Evolutionary conservation across 2,797 vertebrate genomes (phyloP), one percentile per base, ranked within the genome.

Genomic region (Halcyon badia): DNA sequence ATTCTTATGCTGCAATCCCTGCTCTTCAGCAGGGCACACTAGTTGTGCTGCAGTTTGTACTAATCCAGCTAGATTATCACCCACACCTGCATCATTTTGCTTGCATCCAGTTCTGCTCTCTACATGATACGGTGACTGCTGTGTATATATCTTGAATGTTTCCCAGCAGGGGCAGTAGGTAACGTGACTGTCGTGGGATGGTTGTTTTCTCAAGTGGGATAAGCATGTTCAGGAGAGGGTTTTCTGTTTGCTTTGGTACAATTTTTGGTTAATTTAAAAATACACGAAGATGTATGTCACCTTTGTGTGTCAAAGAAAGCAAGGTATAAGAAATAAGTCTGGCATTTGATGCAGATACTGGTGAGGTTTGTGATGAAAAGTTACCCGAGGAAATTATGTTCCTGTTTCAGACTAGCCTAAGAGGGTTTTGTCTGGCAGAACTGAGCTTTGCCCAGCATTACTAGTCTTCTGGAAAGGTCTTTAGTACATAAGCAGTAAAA

Each of bases 131-230:
- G 11, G 21, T 76, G 71, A 68, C 30, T 62, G 64, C 19, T 35
- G n/a, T 0, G 0, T 39, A 68, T 39, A 0, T 48, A 56, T 52
- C 1, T 5, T 60, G 21, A 48, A 25, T 11, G 10, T 41, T 87
- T 87, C 60, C 26, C 28, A 70, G 39, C 66, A 89, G 54, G 37
- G 26, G 11, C 60, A 26, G 18, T 62, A 14, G 1, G 3, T 57
- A 87, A 87, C 3, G 5, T 20, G 25, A 49, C 15, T 28, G 51
- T 44, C n/a, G 13, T 10, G 14, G 22, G 5, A 18, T 61, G 31
- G 9, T 80, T 60, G 25, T 61, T 83, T 68, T 61, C 52, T 88
- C 14, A 57, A 33, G 26, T 61, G 14, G 28, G 18, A 54, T 64
- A 77, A 58, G 48, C 10, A 2, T 51, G 35, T 66, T 91, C 39